A percentile compares a stretch with the other conserved stretches of the same genome.
phyloP scores from a whole-genome alignment of 1,140 invertebrate genomes.

The Anastrepha obliqua region DNA sequence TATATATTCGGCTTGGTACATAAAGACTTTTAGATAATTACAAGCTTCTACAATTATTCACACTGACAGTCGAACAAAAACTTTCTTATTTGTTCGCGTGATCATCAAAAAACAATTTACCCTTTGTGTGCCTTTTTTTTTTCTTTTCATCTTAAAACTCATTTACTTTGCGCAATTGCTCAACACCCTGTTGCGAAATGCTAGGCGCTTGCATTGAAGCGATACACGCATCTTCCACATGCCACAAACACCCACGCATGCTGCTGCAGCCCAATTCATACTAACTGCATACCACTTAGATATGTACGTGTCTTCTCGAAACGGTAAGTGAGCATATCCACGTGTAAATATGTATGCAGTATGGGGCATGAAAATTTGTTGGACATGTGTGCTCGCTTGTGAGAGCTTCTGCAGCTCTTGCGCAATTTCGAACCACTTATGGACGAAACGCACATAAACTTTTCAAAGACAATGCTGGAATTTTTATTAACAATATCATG shows the following conservation, averaged over 20 bases:
- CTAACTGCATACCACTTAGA: background rate
- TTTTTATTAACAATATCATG: conserved; percentile 53
- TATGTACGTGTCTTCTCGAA: background rate
- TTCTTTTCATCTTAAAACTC: background rate
- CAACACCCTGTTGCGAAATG: conserved; percentile 13
- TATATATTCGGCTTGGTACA: too few relatives aligned
- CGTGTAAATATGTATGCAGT: background rate
- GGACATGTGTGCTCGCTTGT: background rate
- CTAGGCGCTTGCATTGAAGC: background rate
- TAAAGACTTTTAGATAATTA: too few relatives aligned
- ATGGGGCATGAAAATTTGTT: background rate
- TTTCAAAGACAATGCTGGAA: conserved; percentile 38
- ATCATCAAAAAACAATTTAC: too few relatives aligned
- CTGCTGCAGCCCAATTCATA: background rate
- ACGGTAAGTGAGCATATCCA: background rate
- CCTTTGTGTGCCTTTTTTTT: background rate
- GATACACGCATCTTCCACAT: background rate
- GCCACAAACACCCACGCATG: background rate
- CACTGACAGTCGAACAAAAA: too few relatives aligned
- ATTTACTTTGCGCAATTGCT: background rate
- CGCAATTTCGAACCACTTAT: conserved; percentile 21
- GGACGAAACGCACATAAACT: conserved; percentile 26
- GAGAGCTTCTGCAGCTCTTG: background rate
- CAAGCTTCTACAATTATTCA: too few relatives aligned
- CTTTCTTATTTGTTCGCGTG: too few relatives aligned